Percentiles rank a stretch among this genome's conserved stretches.
Conservation (phyloP, 2,113 vertebrate genomes). For the Neodontobutis hainanensis region DNA sequence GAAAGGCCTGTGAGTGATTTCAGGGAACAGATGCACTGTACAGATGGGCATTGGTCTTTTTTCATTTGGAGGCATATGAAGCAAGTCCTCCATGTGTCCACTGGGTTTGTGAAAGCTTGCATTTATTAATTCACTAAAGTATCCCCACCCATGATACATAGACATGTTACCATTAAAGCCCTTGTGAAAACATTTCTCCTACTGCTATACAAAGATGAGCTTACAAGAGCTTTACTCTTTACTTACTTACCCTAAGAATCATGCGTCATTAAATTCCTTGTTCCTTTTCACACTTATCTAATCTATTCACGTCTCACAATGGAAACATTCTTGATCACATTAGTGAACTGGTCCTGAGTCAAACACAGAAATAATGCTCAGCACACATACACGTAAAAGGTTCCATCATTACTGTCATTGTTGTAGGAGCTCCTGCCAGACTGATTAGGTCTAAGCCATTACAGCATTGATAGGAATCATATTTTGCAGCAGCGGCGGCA, state of each 20-base stretch:
- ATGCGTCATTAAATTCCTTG: neutral
- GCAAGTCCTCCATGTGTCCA: slow-evolving; percentile 45
- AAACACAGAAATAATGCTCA: slow-evolving; percentile 29
- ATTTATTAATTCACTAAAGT: slow-evolving; percentile 33
- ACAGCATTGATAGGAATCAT: slow-evolving; percentile 71
- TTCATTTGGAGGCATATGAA: slow-evolving; percentile 55
- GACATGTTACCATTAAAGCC: slow-evolving; percentile 21
- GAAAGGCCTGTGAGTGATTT: slow-evolving; percentile 46
- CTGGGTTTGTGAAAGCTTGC: slow-evolving; percentile 40
- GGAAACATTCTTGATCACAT: slow-evolving; percentile 42
- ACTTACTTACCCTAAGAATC: neutral
- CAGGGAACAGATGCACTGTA: slow-evolving; percentile 63
- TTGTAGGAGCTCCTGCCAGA: slow-evolving; percentile 36
- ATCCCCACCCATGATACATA: slow-evolving; percentile 14
- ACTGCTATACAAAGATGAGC: slow-evolving; percentile 1
- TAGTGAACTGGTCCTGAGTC: slow-evolving; percentile 19
- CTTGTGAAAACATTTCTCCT: slow-evolving; percentile 13
- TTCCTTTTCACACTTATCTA: slow-evolving; percentile 21
- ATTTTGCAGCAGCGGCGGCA: slow-evolving; percentile 60
- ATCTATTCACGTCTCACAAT: slow-evolving; percentile 21
- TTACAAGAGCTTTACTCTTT: too few species aligned
- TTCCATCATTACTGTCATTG: slow-evolving; percentile 43
- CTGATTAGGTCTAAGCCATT: slow-evolving; percentile 57
- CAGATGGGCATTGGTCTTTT: slow-evolving; percentile 68
- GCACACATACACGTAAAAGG: slow-evolving; percentile 16